A percentile compares a stretch with the other conserved stretches of the same genome.
Evolutionary conservation across 2,797 vertebrate species (phyloP).

Genomic region (Rhodeus uyekii): DNA sequence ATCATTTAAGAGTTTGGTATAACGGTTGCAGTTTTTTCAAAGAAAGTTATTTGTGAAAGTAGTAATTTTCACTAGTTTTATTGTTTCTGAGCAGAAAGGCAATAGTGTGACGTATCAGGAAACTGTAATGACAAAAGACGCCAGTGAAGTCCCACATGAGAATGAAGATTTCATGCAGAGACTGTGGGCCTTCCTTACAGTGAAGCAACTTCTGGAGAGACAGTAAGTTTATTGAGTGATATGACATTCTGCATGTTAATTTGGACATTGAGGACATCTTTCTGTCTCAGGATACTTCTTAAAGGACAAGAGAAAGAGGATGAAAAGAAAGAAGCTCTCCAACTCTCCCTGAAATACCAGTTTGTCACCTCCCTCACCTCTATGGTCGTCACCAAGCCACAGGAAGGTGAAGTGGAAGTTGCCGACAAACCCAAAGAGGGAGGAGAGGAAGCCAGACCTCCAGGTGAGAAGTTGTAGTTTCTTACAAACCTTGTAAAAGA

Average conservation of each 20-base stretch:
- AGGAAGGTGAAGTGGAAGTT: slow-evolving; percentile 67
- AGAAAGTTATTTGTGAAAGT: neutral
- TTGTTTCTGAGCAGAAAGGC: slow-evolving; percentile 58
- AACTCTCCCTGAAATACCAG: slow-evolving; percentile 75
- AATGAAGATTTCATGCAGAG: slow-evolving; percentile 68
- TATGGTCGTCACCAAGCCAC: slow-evolving; percentile 83
- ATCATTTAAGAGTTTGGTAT: neutral
- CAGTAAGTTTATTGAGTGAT: slow-evolving; percentile 66
- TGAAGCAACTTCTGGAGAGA: slow-evolving; percentile 80
- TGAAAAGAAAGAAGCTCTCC: slow-evolving; percentile 64
- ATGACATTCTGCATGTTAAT: neutral
- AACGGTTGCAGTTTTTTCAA: too few relatives aligned
- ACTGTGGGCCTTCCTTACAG: slow-evolving; percentile 82
- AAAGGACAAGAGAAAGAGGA: slow-evolving; percentile 64
- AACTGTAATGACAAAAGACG: slow-evolving; percentile 3
- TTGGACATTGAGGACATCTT: neutral
- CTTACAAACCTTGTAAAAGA: neutral
- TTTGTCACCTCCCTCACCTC: slow-evolving; percentile 84
- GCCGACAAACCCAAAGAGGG: slow-evolving; percentile 78
- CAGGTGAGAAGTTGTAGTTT: too few relatives aligned
- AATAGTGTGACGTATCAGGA: slow-evolving; percentile 61
- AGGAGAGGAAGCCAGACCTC: neutral
- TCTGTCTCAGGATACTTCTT: slow-evolving; percentile 66
- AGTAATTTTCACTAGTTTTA: neutral
- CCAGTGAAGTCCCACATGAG: slow-evolving; percentile 45